These are phyloP conservation scores for Eupithecia abbreviata DNA, from an alignment of 2,888 invertebrate genomes.

Conservation along the genomic window DNA sequence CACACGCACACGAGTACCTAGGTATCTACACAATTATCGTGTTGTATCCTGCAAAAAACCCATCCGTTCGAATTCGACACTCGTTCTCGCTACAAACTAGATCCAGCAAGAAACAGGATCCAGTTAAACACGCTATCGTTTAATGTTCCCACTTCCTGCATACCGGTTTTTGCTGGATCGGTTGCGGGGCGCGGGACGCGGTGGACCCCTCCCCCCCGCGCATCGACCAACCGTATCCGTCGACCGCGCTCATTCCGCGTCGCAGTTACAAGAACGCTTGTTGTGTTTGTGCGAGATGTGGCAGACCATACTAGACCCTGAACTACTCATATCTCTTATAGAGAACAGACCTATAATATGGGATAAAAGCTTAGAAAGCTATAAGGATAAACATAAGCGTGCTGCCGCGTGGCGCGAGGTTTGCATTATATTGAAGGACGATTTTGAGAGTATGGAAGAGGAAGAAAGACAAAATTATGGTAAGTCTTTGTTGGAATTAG, in stretches of 20 bases:
- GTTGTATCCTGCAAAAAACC: too few relatives aligned
- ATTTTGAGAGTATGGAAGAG: background rate
- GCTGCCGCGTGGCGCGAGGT: background rate
- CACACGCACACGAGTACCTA: too few relatives aligned
- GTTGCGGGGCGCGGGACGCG: background rate
- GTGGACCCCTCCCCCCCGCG: background rate
- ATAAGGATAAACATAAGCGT: background rate
- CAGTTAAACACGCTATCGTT: too few relatives aligned
- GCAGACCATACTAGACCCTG: background rate
- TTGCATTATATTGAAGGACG: background rate
- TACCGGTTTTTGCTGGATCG: background rate
- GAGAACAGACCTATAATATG: background rate
- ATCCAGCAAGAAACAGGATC: too few relatives aligned
- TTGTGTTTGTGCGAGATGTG: background rate
- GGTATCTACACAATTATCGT: too few relatives aligned
- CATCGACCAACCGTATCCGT: background rate
- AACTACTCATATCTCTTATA: slow-evolving; percentile 1
- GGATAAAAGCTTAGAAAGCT: background rate
- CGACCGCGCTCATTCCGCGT: background rate
- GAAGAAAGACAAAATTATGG: background rate
- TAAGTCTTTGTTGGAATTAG: background rate
- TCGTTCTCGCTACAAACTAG: too few relatives aligned
- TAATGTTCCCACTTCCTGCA: background rate
- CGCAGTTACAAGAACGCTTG: background rate
- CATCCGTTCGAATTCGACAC: too few relatives aligned